Base-by-base conservation (phyloP, 1,140 invertebrate genomes). In the Popillia japonica region DNA sequence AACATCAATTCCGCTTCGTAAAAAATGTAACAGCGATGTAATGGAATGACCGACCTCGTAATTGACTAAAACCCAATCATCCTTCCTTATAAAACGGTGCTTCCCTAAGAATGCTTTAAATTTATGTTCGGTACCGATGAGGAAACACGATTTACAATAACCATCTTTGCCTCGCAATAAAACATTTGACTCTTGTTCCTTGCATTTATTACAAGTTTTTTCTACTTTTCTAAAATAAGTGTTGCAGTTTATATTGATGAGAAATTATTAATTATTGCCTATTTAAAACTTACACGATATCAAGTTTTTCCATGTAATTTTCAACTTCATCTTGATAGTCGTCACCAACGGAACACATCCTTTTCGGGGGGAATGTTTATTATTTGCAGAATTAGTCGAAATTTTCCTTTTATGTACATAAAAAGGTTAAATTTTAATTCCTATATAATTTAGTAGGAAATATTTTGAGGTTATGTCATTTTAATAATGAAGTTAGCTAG, bases 101-200 rank as follows among this genome's bases (percentile, higher is more conserved):
- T 96, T 96, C 2, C 95, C 95, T 80, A 96, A 89, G 20, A 92
- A 90, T n/a, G 94, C 91, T 82, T 94, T 89, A 86, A 96, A 96
- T 86, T 96, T 96, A 83, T 96, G 95, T 27, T 90, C 90, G 17
- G 90, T 89, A 81, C 89, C 90, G 7, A 86, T 83, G 77, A 93
- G 82, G 85, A 96, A 96, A 87, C 95, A 96, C 11, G 84, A 81
- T 81, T 89, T 87, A 83, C 92, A 94, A 84, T 93, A 93, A 64
- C 86, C 83, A 86, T 92, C 91, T 84, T 90, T 91, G 75, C 88
- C 88, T 81, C 90, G 85, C 23, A 93, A 86, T 48, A 89, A 80
- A 55, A 93, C 79, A 44, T 85, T 81, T n/a, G n/a, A n/a, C n/a
- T n/a, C n/a, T n/a, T n/a, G n/a, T n/a, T n/a, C n/a, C n/a, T n/a